phyloP scores from a whole-genome alignment of 2,888 invertebrate genomes.

The Macrosiphum euphorbiae region DNA sequence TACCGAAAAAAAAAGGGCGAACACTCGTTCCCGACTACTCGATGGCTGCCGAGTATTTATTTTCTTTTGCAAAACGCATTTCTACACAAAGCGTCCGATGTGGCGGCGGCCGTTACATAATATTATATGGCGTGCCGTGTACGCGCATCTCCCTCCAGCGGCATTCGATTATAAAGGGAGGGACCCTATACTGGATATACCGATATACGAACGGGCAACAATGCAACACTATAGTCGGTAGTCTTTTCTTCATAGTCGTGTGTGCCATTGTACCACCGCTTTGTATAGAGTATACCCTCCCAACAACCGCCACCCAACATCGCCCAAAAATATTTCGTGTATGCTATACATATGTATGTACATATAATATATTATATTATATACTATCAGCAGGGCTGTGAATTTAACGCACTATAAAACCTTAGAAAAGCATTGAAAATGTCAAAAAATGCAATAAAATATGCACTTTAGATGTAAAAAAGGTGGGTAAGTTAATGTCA shows the following conservation, averaged over 20 bases:
- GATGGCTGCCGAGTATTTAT: neutral
- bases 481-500: too few species aligned
- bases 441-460: fast-evolving
- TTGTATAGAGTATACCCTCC: neutral
- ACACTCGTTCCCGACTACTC: neutral
- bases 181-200: neutral
- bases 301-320: neutral
- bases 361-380: neutral
- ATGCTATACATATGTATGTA: neutral
- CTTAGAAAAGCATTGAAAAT: too few species aligned
- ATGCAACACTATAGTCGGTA: neutral
- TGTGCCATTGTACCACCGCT: neutral
- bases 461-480: too few species aligned
- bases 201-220: neutral
- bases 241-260: neutral
- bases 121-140: neutral
- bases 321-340: neutral
- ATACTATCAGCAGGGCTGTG: too few species aligned
- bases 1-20: neutral
- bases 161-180: neutral
- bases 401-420: too few species aligned
- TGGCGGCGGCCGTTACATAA: neutral
- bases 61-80: neutral
- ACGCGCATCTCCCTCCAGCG: neutral
- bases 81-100: neutral